Base-by-base conservation (phyloP, 2,113 vertebrate genomes). In the Elachura formosa region DNA sequence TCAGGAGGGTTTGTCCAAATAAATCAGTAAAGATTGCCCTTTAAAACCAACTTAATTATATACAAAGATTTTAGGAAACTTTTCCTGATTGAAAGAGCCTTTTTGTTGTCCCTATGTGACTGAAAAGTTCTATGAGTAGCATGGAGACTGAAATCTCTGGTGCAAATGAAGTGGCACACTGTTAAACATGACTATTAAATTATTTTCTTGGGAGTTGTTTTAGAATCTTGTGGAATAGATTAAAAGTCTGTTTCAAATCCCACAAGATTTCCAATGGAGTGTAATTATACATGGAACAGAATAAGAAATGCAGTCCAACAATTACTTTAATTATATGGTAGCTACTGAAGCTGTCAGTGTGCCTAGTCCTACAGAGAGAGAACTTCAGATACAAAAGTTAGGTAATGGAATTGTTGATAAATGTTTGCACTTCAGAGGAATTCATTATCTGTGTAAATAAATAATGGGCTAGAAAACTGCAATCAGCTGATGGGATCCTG, bases 241-340 rank as follows among this genome's bases (percentile, higher is more conserved):
- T 97, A 97, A 95, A 96, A 97, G 79, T 94, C 97, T 96, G 77
- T 96, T 97, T 95, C 87, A 83, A 98, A 96, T 97, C 97, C 96
- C 94, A 92, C 71, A 96, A 95, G 93, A 93, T 94, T 97, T 97
- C 87, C 85, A 64, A 86, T 84, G 84, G 93, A 90, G 89, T 93
- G 94, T 98, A 97, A 98, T 98, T 98, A 97, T 95, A 97, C 96
- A 96, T 96, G 94, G 96, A 97, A 81, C 84, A 73, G 96, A 97
- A 96, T 96, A 96, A 95, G 75, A 95, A 97, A 98, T 97, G 95
- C 91, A 96, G 96, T 97, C 96, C 97, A 97, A 97, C 94, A 97
- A 95, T 98, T 97, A 96, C 93, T 97, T 96, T 96, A 97, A 97
- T 97, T 97, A 98, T 96, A 94, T 91, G 81, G 93, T 93, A 49